Evolutionary conservation across 2,888 invertebrate genomes (phyloP), one percentile per base, ranked within the genome.

Genomic region (Drosophila anceps): DNA sequence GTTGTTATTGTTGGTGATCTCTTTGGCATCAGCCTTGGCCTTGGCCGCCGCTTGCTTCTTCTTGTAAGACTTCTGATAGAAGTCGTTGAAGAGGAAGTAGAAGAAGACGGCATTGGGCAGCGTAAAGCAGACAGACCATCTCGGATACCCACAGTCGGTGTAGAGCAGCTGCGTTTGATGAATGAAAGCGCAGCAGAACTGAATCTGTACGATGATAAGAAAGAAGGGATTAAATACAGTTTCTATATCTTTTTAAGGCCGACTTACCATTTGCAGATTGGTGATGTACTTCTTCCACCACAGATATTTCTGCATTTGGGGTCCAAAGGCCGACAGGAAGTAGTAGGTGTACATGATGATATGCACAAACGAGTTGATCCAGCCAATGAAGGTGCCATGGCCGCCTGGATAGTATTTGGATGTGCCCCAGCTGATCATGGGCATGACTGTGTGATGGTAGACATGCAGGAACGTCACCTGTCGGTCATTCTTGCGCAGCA

Each of bases 271-370:
- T 94, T 98, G 98, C 91, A 98, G 93, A 31, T 95, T 96, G 33
- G 98, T 98, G 83, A 98, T 96, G 93, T 98, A 96, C 82, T 96
- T 96, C 93, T 98, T 98, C 98, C 98, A 98, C 96, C 97, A 98
- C 75, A 98, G 94, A 91, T 97, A 98, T 93, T 96, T 96, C 91
- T 97, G 97, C 92, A 96, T 96, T 83, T 96, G 94, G 0, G 98
- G 98, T 33, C 98, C 97, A 91, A 98, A 94, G 0, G 98, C 98
- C 0, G 98, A 96, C 65, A 98, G 92, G 94, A 98, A 94, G 90
- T 98, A 98, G 93, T 98, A 98, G 2, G 96, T 94, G 92, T 98
- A 98, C 98, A 98, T 98, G 81, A 98, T 94, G 78, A 98, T 96
- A 91, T 98, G 98, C 20, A 98, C 98, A 88, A 98, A 98, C 4